phyloP scores from a whole-genome alignment of 2,888 invertebrate genomes.

The Amphipoea lucens region DNA sequence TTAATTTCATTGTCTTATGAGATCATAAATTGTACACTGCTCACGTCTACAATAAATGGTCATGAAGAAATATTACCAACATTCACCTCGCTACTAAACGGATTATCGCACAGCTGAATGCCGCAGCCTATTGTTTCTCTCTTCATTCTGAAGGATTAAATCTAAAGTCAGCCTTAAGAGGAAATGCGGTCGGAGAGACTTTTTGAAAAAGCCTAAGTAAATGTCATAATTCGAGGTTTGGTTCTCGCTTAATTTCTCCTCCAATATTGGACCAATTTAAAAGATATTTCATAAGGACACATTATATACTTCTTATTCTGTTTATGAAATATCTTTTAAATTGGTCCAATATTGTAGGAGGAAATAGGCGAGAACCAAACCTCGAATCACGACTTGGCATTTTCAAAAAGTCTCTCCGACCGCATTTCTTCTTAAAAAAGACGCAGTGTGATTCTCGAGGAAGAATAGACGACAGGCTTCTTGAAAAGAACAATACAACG shows the following conservation, averaged over 20 bases:
- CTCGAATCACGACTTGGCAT: too few relatives aligned
- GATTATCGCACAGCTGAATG: slow-evolving; percentile 32
- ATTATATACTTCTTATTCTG: too few relatives aligned
- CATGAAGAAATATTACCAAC: slow-evolving; percentile 30
- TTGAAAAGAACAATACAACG: slow-evolving; percentile 4
- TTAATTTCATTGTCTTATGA: slow-evolving; percentile 4
- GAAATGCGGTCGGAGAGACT: too few relatives aligned
- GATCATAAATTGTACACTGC: slow-evolving; percentile 25
- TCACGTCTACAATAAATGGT: slow-evolving; percentile 1
- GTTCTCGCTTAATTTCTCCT: too few relatives aligned
- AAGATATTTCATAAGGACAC: too few relatives aligned
- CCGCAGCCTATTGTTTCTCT: slow-evolving; percentile 13
- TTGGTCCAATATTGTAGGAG: too few relatives aligned
- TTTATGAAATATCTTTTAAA: too few relatives aligned
- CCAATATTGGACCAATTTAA: too few relatives aligned
- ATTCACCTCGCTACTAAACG: slow-evolving; percentile 10
- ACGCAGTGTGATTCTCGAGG: not conserved
- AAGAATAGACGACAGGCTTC: slow-evolving; percentile 16
- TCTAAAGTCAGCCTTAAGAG: slow-evolving; percentile 6
- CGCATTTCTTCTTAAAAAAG: not conserved
- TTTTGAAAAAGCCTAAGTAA: too few relatives aligned
- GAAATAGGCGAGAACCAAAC: too few relatives aligned
- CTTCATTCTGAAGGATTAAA: slow-evolving; percentile 26
- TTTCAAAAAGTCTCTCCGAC: too few relatives aligned
- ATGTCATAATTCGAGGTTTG: too few relatives aligned